Evolutionary conservation across 1,140 invertebrate genomes (phyloP).

Genomic region (Pemphigus obesinymphae): DNA sequence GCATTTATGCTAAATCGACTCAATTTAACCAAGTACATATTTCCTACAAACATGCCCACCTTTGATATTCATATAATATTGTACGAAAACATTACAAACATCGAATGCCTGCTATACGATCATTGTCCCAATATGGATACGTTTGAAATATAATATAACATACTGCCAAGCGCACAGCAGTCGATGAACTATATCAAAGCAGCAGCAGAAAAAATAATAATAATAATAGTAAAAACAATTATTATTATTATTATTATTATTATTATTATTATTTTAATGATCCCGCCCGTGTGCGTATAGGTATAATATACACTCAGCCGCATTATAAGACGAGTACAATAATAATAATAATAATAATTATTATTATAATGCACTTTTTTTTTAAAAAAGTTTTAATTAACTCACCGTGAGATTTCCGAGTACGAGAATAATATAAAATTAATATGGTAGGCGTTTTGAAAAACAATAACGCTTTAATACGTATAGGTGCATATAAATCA

Average conservation of each 20-base stretch:
- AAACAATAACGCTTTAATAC: background rate
- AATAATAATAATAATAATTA: background rate
- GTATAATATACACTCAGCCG: background rate
- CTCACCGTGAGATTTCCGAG: conserved; percentile 23
- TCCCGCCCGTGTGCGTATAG: background rate
- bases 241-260: too few relatives aligned
- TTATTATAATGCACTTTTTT: background rate
- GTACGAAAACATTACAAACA: too few relatives aligned
- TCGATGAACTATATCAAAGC: conserved; percentile 50
- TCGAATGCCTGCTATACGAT: background rate
- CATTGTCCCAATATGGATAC: background rate
- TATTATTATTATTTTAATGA: background rate
- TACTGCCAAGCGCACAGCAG: conserved; percentile 45
- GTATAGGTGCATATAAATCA: too few relatives aligned
- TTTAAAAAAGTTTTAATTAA: conserved; percentile 28
- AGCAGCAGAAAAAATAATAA: too few relatives aligned
- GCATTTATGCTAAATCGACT: too few relatives aligned
- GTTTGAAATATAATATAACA: background rate
- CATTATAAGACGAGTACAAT: background rate
- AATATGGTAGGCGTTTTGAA: background rate
- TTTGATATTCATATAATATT: too few relatives aligned
- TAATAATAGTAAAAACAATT: too few relatives aligned
- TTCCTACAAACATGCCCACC: too few relatives aligned
- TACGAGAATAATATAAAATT: too few relatives aligned
- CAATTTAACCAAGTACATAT: too few relatives aligned